A percentile compares a stretch with the other conserved stretches of the same genome.
These are phyloP conservation scores for Dexiosoma caninum DNA, from an alignment of 2,888 invertebrate genomes.

Conservation along the genomic window DNA sequence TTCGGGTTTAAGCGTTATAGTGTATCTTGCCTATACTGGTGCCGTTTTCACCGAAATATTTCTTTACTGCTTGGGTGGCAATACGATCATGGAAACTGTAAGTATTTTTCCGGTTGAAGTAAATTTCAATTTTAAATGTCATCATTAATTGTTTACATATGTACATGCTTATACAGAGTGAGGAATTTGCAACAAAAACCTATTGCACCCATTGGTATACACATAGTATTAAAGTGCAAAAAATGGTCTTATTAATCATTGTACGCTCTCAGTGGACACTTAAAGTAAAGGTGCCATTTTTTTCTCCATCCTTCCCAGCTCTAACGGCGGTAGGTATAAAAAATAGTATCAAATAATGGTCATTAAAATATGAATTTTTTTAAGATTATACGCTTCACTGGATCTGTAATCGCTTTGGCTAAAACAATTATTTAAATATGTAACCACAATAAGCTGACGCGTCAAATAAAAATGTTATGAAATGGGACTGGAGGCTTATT, in stretches of 20 bases:
- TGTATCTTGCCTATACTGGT: conserved; percentile 71
- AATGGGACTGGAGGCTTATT: too few relatives aligned
- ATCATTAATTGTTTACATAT: too few relatives aligned
- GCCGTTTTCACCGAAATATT: conserved; percentile 69
- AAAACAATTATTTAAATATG: conserved; percentile 43
- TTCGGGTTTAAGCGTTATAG: conserved; percentile 69
- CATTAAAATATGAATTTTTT: neutral
- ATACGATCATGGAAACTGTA: conserved; percentile 70
- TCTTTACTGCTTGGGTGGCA: conserved; percentile 72
- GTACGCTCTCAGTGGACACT: conserved; percentile 69
- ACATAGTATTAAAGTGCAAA: conserved; percentile 68
- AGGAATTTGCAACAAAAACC: conserved; percentile 65
- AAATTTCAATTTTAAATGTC: too few relatives aligned
- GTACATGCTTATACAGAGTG: too few relatives aligned
- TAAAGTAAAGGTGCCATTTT: conserved; percentile 70
- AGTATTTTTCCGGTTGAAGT: neutral
- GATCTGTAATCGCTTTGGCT: conserved; percentile 61
- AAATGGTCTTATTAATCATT: conserved; percentile 70
- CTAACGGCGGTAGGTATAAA: conserved; percentile 68
- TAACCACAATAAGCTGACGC: too few relatives aligned
- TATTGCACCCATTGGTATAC: conserved; percentile 71
- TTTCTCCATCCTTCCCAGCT: conserved; percentile 70
- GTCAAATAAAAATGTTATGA: too few relatives aligned
- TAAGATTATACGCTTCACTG: conserved; percentile 62
- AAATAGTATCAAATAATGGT: neutral